Percentiles rank a stretch among this genome's conserved stretches.
Conservation (phyloP, 2,113 vertebrate genomes). For the Oxyruncus cristatus region DNA sequence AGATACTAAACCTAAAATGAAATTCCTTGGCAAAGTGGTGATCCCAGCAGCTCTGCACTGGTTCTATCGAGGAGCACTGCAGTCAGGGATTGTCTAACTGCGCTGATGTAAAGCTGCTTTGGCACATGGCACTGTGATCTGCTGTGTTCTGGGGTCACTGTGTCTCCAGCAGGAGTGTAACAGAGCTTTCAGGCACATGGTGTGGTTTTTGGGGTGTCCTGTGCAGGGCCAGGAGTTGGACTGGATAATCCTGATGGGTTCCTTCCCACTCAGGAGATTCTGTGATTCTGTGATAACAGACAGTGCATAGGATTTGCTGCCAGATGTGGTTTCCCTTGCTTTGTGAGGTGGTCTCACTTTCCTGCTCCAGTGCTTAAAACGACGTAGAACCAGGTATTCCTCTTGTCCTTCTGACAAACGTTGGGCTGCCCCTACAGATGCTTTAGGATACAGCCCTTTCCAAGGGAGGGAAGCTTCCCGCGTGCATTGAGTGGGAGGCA, state of each 20-base stretch:
- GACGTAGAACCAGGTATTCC: not conserved
- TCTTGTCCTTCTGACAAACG: not conserved
- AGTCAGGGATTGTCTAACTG: not conserved
- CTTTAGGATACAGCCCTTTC: not conserved
- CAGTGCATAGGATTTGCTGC: not conserved
- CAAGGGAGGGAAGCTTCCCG: not conserved
- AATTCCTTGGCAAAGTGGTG: not conserved
- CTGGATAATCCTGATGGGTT: not conserved
- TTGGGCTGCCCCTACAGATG: not conserved
- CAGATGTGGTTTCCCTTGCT: not conserved
- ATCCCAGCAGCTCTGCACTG: not conserved
- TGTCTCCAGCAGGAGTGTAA: not conserved
- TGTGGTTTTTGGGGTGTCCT: not conserved
- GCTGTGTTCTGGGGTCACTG: not conserved
- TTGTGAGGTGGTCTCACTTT: not conserved
- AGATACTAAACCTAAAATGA: not conserved
- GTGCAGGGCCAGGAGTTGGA: not conserved
- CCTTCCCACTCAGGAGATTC: not conserved
- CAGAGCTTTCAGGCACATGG: fast-evolving
- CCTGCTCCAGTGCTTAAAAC: not conserved
- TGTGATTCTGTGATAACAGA: not conserved
- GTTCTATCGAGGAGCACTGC: not conserved
- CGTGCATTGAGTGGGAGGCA: not conserved
- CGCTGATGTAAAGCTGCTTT: not conserved
- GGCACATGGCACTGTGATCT: not conserved